Evolutionary conservation across 2,888 invertebrate species (phyloP), one percentile per base, ranked within the genome.

Genomic region (Fragum whitleyi): DNA sequence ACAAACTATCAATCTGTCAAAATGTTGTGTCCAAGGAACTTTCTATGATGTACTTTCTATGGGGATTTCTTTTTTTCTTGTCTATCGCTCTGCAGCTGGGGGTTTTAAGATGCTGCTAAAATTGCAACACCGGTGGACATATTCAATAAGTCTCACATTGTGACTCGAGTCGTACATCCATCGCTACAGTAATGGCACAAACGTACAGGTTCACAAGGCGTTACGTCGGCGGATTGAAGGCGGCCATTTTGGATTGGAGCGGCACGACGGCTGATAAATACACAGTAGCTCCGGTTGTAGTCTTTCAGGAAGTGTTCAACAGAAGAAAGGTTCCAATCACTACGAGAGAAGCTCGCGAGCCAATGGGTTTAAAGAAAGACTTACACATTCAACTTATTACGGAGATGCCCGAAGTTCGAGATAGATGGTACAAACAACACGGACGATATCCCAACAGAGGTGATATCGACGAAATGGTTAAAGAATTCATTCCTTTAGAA

Each of bases 181-280:
- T 9, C 9, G 5, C 32, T 6, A 36, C 32, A 36, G 72, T 14
- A 21, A 85, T 85, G 81, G 47, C 55, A n/a, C 77, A 67, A 42
- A 69, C 77, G 59, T 85, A 76, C 75, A 86, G 90, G 19, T 89
- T 80, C 53, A 42, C 82, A 6, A 82, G 91, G 7, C 70, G 71
- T 11, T 93, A 92, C 61, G 79, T 86, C 14, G 93, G 92, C 0
- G 87, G 89, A 6, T 87, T 92, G 32, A 91, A 90, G 83, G 93
- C 92, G 0, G 88, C 87, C 61, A 91, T 93, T 71, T 79, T 93
- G 77, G 93, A 93, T 82, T 93, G 93, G 93, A 91, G 91, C 72
- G 94, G 94, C 7, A 94, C 94, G 3, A 92, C 93, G 3, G 91
- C 93, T 3, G 94, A 94, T 85, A 93, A 93, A 74, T 94, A 94